Evolutionary conservation across 2,797 vertebrate species (phyloP), one percentile per base, ranked within the genome.

Genomic region (Borostomias antarcticus): DNA sequence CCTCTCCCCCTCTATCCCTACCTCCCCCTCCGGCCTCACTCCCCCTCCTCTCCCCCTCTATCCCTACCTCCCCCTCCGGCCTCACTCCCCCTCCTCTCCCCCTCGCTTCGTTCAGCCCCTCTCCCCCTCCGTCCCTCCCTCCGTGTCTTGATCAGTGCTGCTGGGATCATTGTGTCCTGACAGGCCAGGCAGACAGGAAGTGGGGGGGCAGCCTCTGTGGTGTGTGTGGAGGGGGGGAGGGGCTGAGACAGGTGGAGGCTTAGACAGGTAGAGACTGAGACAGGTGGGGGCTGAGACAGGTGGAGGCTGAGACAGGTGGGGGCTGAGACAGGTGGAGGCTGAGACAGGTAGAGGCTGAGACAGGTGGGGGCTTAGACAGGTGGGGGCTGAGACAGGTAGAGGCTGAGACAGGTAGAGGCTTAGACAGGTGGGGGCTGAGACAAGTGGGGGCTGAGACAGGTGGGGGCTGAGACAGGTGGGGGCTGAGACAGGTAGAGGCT

Each of bases 151-250:
- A 54, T 58, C 47, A 17, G 58, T 30, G 56, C 80, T 63, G 56
- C 80, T 63, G 71, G 40, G 74, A 63, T 83, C 70, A 76, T 32
- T 45, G 59, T 64, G 67, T 68, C 54, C 37, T 40, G 61, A 72
- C 40, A 76, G 50, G 11, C 60, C 69, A 15, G 53, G 45, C 65
- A 69, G 61, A 67, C 70, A 79, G 85, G 78, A 81, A 72, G 68
- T 66, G 29, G 43, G 62, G 58, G 48, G 28, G 33, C 76, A 67
- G 45, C 23, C 58, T 53, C 48, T 40, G 74, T 28, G 56, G 19
- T 45, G 37, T 43, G 29, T 7, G 26, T 4, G 57, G 57, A 35
- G 6, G 0, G 52, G 4, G 60, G 15, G 52, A 33, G 40, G 62
- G 59, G 33, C n/a, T n/a, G n/a, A n/a, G n/a, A n/a, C n/a, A 17